A percentile compares a stretch with the other conserved stretches of the same genome.
Evolutionary conservation across 2,113 vertebrate species (phyloP).

Genomic region (Barnardius zonarius): DNA sequence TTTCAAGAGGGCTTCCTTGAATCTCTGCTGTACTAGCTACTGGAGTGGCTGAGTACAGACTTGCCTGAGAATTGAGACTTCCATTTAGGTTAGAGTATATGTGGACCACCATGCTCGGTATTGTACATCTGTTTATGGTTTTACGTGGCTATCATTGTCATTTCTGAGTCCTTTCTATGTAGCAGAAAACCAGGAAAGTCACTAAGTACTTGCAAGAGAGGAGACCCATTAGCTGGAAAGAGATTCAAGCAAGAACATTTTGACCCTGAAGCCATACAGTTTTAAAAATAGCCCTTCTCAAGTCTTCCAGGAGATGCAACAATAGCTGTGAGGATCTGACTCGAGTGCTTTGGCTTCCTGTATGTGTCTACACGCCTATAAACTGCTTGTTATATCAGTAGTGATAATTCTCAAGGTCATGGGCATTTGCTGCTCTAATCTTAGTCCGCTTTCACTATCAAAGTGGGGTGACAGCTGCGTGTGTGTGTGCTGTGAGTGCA

Average conservation of each 20-base stretch:
- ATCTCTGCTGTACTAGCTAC: not conserved
- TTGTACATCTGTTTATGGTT: not conserved
- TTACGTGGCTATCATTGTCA: not conserved
- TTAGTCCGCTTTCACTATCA: not conserved
- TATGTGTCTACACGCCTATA: not conserved
- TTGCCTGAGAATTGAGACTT: not conserved
- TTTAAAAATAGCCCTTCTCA: not conserved
- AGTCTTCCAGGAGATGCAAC: not conserved
- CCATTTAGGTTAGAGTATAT: not conserved
- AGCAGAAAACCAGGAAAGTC: not conserved
- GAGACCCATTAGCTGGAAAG: not conserved
- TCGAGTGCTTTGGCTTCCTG: not conserved
- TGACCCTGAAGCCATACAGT: not conserved
- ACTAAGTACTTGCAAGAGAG: not conserved
- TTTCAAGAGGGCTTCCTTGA: not conserved
- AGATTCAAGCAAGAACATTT: not conserved
- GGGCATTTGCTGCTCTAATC: not conserved
- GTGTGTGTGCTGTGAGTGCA: not conserved
- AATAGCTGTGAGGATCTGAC: not conserved
- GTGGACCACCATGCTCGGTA: not conserved
- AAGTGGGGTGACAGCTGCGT: conserved; percentile 23
- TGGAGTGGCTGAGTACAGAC: not conserved
- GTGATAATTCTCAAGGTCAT: conserved; percentile 52
- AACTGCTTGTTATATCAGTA: not conserved
- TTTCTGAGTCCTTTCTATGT: not conserved